Base-by-base conservation (phyloP, 2,888 invertebrate species). In the Tiliacea aurago region DNA sequence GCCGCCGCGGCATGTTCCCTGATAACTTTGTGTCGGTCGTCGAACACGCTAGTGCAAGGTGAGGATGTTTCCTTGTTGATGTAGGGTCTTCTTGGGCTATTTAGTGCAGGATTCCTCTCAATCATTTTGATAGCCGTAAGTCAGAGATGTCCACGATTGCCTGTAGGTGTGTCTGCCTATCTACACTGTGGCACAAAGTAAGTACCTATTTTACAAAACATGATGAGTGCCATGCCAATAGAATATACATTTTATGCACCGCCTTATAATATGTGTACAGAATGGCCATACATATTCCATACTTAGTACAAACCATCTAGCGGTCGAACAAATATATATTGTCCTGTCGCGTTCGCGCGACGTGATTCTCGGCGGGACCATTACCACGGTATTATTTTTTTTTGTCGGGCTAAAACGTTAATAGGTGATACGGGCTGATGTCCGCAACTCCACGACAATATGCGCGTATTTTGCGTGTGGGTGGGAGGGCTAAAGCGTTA, bases 1-100 rank as follows among this genome's bases (percentile, higher is more conserved):
- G 98, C 76, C 97, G 97, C 89, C 97, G 97, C 79, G 99, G 99
- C 88, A 97, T 99, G 97, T 99, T 99, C 95, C 99, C 99, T 5
- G 99, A 99, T 93, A 99, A 99, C 94, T 99, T 99, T 96, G 99
- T 99, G 33, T 97, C 97, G 86, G 95, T 98, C 83, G 91, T 97
- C 71, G 95, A 95, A 75, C 92, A 93, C 61, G 88, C 88, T 83
- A 90, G 91, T 91, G 79, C 93, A 78, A 96, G 97, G 97, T 97
- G 72, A 90, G 84, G 49, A 53, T 66, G 23, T 20, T 71, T 20
- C 1, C 10, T 23, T 71, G 23, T 45, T 45, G 11, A 33, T 33
- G 23, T 43, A 28, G 4, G 15, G 11, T 23, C 18, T 65, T 23
- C 5, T 37, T 49, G 23, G 37, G 20, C 15, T 47, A 64, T 37